These are phyloP conservation scores for Pyrrhia umbra DNA, from an alignment of 2,888 invertebrate genomes.

Conservation along the genomic window DNA sequence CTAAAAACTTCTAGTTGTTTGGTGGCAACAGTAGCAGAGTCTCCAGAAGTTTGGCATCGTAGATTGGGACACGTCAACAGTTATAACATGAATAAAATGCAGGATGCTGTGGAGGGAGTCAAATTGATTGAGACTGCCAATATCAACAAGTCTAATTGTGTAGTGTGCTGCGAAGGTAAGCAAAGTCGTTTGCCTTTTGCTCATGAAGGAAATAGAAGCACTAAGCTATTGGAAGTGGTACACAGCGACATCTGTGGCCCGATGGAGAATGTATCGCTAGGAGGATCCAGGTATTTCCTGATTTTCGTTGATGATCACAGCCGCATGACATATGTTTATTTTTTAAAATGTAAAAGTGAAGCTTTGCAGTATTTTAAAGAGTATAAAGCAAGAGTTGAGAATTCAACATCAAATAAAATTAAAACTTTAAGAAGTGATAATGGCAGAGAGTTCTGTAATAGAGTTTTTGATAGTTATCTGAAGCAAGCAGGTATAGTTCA, in stretches of 20 bases:
- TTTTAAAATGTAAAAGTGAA: constrained; percentile 43
- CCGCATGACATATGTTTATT: constrained; percentile 36
- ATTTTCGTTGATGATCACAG: constrained; percentile 28
- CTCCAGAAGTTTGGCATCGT: constrained; percentile 9
- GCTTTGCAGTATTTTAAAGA: constrained; percentile 33
- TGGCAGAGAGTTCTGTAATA: no score
- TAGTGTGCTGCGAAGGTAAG: constrained; percentile 54
- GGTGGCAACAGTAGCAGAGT: constrained; percentile 12
- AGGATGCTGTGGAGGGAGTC: constrained; percentile 11
- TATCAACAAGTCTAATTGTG: constrained; percentile 31
- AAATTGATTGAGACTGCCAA: neutral
- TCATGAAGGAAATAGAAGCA: constrained; percentile 37
- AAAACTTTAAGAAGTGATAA: no score
- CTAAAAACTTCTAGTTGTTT: constrained; percentile 18
- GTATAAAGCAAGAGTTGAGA: neutral
- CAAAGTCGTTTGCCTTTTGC: constrained; percentile 49
- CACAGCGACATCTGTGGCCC: constrained; percentile 20
- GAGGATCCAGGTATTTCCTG: constrained; percentile 23
- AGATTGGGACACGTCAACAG: constrained; percentile 8
- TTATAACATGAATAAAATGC: neutral
- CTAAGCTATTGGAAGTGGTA: constrained; percentile 18
- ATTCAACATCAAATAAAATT: no score
- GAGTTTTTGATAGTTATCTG: no score
- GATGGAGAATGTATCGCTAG: constrained; percentile 35
- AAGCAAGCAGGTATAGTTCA: no score